Evolutionary conservation across 2,888 invertebrate species (phyloP).

Genomic region (Dasysyrphus tricinctus): DNA sequence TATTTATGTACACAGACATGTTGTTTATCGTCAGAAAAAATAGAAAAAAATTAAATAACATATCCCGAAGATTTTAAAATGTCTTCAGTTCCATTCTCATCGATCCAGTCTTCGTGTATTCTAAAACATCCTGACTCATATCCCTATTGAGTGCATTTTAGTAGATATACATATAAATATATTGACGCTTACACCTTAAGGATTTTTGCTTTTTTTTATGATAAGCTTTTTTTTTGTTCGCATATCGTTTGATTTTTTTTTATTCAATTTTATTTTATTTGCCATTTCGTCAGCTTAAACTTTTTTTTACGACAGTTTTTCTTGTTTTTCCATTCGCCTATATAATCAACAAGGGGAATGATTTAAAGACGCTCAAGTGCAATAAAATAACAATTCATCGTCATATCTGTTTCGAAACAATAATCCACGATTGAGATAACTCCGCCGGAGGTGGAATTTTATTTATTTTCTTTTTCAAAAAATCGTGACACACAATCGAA

Average conservation of each 20-base stretch:
- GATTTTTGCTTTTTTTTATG: slow-evolving; percentile 16
- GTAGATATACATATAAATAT: too few species aligned
- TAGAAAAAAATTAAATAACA: neutral
- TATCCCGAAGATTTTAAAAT: neutral
- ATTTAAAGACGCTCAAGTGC: slow-evolving; percentile 55
- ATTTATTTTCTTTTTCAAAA: neutral
- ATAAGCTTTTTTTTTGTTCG: slow-evolving; percentile 29
- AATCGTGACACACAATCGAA: slow-evolving; percentile 18
- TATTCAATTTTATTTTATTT: slow-evolving; percentile 40
- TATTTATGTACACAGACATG: neutral
- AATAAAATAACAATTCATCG: slow-evolving; percentile 73
- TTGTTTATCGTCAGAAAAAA: neutral
- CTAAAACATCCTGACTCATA: neutral
- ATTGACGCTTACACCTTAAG: slow-evolving; percentile 57
- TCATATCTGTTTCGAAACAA: slow-evolving; percentile 71
- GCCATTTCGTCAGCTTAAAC: slow-evolving; percentile 33
- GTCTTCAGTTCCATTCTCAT: neutral
- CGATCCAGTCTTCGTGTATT: neutral
- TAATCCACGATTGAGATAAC: slow-evolving; percentile 53
- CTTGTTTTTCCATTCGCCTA: slow-evolving; percentile 3
- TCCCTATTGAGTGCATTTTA: slow-evolving; percentile 49
- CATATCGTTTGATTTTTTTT: slow-evolving; percentile 1
- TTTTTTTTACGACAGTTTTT: slow-evolving; percentile 51
- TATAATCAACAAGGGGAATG: slow-evolving; percentile 21
- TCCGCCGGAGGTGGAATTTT: slow-evolving; percentile 6